phyloP scores from a whole-genome alignment of 2,888 invertebrate genomes.

The Zaprionus bogoriensis region DNA sequence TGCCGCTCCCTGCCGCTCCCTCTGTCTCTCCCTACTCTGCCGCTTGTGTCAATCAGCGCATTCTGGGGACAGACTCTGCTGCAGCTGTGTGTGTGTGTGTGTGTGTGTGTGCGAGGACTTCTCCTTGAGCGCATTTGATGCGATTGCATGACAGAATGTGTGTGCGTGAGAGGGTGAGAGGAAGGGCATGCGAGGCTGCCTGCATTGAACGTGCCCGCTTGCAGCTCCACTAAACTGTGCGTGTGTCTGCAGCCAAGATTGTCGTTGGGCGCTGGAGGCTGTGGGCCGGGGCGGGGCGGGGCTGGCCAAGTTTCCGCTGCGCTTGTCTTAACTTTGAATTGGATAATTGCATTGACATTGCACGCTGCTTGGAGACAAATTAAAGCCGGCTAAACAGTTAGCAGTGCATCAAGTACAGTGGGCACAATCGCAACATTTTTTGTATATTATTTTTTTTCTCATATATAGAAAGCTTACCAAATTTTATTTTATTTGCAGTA shows the following conservation, averaged over 20 bases:
- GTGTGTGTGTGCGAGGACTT: constrained; percentile 28
- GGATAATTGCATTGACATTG: constrained; percentile 57
- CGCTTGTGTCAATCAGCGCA: constrained; percentile 68
- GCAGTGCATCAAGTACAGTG: neutral
- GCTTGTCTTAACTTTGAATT: constrained; percentile 39
- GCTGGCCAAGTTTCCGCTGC: neutral
- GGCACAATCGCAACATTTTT: neutral
- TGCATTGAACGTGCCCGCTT: constrained; percentile 10
- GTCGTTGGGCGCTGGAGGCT: neutral
- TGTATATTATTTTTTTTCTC: neutral
- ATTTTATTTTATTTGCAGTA: too few species aligned
- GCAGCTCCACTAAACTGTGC: constrained; percentile 58
- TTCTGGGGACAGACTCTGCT: constrained; percentile 7
- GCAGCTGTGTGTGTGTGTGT: neutral
- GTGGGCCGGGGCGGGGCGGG: neutral
- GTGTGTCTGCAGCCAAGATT: constrained; percentile 8
- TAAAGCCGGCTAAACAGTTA: constrained; percentile 9
- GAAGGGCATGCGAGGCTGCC: neutral
- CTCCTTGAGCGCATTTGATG: constrained; percentile 58
- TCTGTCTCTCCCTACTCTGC: constrained; percentile 37
- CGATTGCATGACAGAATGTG: constrained; percentile 35
- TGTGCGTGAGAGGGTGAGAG: neutral
- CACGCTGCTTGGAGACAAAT: constrained; percentile 16
- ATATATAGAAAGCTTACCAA: too few species aligned
- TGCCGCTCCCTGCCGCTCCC: neutral